Conservation (phyloP, 2,113 vertebrate genomes). For the Epinephelus lanceolatus region DNA sequence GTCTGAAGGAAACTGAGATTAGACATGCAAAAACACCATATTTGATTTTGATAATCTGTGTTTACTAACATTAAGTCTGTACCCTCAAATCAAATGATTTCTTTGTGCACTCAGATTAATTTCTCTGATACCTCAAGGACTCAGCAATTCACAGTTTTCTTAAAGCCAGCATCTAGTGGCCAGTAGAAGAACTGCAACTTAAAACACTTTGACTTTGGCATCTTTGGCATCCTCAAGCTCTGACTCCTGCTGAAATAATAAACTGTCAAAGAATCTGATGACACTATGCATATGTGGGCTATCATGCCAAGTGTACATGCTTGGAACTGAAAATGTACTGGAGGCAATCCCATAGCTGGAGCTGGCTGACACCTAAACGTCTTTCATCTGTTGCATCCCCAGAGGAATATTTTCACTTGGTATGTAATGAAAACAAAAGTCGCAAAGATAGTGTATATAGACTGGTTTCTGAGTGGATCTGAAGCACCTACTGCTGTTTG, state of each 20-base stretch:
- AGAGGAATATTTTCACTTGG: constrained; percentile 27
- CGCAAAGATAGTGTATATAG: background rate
- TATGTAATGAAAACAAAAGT: background rate
- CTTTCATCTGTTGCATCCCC: background rate
- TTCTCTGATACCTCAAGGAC: background rate
- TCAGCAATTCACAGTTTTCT: no score
- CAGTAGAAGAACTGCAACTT: constrained; percentile 10
- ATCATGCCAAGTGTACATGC: no score
- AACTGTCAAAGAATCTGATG: background rate
- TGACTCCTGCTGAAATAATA: background rate
- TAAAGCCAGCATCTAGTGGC: background rate
- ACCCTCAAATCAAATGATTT: background rate
- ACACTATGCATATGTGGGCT: background rate
- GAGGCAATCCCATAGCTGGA: background rate
- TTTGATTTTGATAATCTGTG: background rate
- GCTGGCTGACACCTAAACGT: background rate
- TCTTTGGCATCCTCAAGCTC: background rate
- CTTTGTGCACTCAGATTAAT: background rate
- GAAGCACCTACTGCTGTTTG: background rate
- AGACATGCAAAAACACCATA: background rate
- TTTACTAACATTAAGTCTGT: background rate
- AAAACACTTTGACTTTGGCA: background rate
- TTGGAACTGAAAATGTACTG: background rate
- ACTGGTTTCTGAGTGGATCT: background rate
- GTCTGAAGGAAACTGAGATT: no score